Conservation (phyloP, 2,797 vertebrate species). For the Clamator glandarius region DNA sequence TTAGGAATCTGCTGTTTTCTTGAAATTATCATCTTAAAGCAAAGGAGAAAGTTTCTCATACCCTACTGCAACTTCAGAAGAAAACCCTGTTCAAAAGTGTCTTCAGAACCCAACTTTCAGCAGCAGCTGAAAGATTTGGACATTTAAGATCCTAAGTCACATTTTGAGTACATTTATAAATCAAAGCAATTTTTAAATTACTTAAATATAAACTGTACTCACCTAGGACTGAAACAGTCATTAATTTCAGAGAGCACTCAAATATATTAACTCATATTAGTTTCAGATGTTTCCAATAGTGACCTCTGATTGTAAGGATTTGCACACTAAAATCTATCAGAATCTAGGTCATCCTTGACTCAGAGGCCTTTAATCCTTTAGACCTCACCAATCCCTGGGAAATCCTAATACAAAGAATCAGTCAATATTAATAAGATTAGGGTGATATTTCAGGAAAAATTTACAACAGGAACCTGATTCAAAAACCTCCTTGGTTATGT, state of each 20-base stretch:
- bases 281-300: conserved; percentile 44
- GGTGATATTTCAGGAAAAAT: conserved; percentile 41
- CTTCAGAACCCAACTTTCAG: neutral
- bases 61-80: neutral
- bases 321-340: conserved; percentile 58
- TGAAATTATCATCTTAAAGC: neutral
- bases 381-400: conserved; percentile 36
- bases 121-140: neutral
- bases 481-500: neutral
- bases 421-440: conserved; percentile 37
- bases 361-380: conserved; percentile 54
- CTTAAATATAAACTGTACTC: neutral
- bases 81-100: neutral
- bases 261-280: conserved; percentile 28
- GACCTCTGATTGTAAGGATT: conserved; percentile 53
- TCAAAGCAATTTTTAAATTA: neutral
- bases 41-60: neutral
- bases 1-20: neutral
- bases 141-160: neutral
- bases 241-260: conserved; percentile 2
- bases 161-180: neutral
- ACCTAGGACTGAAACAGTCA: neutral
- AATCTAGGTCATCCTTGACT: conserved; percentile 66
- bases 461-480: conserved; percentile 21
- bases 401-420: conserved; percentile 57